These are phyloP conservation scores for Metacarcinus magister DNA, from an alignment of 2,888 invertebrate species.

Conservation along the genomic window DNA sequence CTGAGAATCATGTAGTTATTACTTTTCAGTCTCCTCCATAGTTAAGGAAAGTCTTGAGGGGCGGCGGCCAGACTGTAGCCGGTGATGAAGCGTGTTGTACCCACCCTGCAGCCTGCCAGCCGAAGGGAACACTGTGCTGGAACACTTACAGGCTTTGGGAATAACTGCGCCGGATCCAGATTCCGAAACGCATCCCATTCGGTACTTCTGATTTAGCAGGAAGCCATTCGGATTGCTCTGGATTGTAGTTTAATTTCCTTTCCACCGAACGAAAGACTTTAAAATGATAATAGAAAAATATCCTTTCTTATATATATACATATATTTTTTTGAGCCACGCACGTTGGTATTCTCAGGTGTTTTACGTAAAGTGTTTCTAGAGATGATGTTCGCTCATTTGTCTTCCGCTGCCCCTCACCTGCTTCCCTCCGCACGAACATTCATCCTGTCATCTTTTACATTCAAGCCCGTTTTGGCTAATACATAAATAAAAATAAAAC, in stretches of 20 bases:
- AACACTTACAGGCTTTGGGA: neutral
- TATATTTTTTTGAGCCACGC: neutral
- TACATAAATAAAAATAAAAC: neutral
- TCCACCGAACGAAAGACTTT: neutral
- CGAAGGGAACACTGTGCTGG: neutral
- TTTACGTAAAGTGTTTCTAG: neutral
- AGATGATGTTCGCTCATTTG: neutral
- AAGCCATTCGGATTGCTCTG: neutral
- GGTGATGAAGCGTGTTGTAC: neutral
- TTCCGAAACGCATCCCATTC: neutral
- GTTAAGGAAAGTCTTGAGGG: neutral
- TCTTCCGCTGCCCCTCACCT: neutral
- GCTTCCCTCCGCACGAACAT: no score
- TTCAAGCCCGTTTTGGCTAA: no score
- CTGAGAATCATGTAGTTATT: neutral
- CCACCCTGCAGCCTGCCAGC: neutral
- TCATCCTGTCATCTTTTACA: no score
- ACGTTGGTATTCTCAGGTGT: neutral
- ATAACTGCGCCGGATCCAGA: neutral
- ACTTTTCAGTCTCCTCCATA: neutral
- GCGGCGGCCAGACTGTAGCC: neutral
- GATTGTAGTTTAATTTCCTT: neutral
- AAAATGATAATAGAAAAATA: neutral
- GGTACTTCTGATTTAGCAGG: neutral
- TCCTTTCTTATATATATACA: neutral